Conservation (phyloP, 2,797 vertebrate species). For the Rousettus madagascariensis region DNA sequence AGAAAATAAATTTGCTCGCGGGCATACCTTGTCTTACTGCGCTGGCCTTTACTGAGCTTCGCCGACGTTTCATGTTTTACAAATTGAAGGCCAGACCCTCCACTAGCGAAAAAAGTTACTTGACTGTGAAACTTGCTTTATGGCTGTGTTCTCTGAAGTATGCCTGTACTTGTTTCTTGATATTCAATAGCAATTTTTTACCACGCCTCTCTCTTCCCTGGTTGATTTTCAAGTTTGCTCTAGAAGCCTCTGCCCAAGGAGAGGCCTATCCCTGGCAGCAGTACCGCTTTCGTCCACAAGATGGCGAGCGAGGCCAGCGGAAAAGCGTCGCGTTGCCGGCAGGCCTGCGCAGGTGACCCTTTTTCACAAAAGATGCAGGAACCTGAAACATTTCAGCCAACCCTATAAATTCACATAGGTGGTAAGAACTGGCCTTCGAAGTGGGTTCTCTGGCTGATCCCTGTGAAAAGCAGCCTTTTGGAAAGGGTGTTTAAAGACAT, state of each 20-base stretch:
- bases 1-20: background rate
- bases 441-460: constrained; percentile 59
- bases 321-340: background rate
- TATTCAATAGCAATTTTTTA: background rate
- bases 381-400: constrained; percentile 68
- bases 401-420: constrained; percentile 34
- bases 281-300: constrained; percentile 74
- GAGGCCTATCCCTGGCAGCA: background rate
- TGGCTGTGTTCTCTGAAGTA: background rate
- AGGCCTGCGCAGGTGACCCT: background rate
- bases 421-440: constrained; percentile 57
- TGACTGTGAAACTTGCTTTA: background rate
- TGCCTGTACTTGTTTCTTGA: background rate
- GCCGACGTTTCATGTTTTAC: background rate
- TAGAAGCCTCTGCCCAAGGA: background rate
- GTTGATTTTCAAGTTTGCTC: background rate
- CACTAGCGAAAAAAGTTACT: background rate
- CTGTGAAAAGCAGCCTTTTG: constrained; percentile 46
- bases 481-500: constrained; percentile 62
- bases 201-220: no score
- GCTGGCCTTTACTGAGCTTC: no score
- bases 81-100: background rate
- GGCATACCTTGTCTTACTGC: background rate
- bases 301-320: constrained; percentile 77
- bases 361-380: background rate